Evolutionary conservation across 2,797 vertebrate species (phyloP).

Genomic region (Poecilia velifera): DNA sequence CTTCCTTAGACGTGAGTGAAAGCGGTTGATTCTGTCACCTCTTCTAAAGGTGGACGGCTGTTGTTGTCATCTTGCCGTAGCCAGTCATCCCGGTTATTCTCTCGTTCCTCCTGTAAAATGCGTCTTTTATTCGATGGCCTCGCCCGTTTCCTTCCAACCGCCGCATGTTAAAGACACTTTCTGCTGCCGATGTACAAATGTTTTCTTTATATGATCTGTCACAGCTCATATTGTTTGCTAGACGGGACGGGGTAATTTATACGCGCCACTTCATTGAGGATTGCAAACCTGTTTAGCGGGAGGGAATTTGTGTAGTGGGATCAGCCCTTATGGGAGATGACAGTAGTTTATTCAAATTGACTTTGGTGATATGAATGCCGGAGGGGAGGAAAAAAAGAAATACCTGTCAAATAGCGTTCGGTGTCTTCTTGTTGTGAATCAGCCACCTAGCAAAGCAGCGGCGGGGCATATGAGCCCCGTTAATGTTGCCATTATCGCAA

Average conservation of each 20-base stretch:
- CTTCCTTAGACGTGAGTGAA: constrained; percentile 30
- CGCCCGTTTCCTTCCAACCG: constrained; percentile 57
- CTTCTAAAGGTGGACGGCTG: constrained; percentile 44
- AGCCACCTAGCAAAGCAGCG: constrained; percentile 61
- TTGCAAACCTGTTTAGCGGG: constrained; percentile 70
- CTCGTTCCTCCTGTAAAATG: constrained; percentile 61
- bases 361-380: constrained; percentile 76
- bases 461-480: constrained; percentile 62
- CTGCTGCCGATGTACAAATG: constrained; percentile 69
- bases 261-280: constrained; percentile 76
- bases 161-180: constrained; percentile 60
- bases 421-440: constrained; percentile 48
- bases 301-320: constrained; percentile 51
- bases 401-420: constrained; percentile 77
- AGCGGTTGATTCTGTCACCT: neutral
- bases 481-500: constrained; percentile 79
- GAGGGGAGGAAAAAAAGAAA: constrained; percentile 51
- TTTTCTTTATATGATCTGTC: constrained; percentile 77
- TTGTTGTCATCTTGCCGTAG: constrained; percentile 55
- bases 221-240: constrained; percentile 75
- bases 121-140: constrained; percentile 61
- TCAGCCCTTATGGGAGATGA: constrained; percentile 79
- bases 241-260: constrained; percentile 80
- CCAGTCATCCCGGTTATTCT: constrained; percentile 53
- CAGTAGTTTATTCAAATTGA: constrained; percentile 84